Evolutionary conservation across 2,113 vertebrate genomes (phyloP).

Genomic region (human (Homo sapiens)): GRCh38 chr3:124574001-124574500

Average conservation of each 20-base stretch:
- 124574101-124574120: background rate
- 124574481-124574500: rapidly evolving
- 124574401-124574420: background rate
- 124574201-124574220: background rate
- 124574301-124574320: background rate
- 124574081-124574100: background rate
- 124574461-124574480: background rate
- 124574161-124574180: background rate
- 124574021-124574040: background rate
- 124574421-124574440: background rate
- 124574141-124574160: background rate
- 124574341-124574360: background rate
- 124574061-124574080: background rate
- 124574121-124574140: background rate
- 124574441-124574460: background rate
- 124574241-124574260: background rate
- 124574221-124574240: background rate
- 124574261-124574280: background rate
- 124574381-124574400: background rate
- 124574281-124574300: background rate
- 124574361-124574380: background rate
- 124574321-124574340: background rate
- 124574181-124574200: background rate
- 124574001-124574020: background rate
- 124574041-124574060: background rate